A percentile compares a stretch with the other conserved stretches of the same genome.
phyloP scores from a whole-genome alignment of 2,888 invertebrate genomes.

The Lasioglossum oenotherae region DNA sequence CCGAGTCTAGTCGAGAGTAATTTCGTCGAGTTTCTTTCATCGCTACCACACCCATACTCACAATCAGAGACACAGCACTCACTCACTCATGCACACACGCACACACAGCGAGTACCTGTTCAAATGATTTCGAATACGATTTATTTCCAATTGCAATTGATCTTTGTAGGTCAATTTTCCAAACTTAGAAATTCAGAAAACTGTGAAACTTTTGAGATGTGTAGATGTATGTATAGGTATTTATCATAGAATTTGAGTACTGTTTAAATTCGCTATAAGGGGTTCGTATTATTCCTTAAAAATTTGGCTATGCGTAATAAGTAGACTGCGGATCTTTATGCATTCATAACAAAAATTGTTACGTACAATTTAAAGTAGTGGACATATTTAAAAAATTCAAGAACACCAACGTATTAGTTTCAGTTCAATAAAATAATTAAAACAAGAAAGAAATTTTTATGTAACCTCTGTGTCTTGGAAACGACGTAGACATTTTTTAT shows the following conservation, averaged over 20 bases:
- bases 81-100: not conserved
- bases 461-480: no score
- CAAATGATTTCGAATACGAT: constrained; percentile 54
- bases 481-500: no score
- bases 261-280: not conserved
- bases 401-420: no score
- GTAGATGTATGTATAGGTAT: not conserved
- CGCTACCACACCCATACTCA: constrained; percentile 27
- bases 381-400: no score
- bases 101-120: constrained; percentile 61
- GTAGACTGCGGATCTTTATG: no score
- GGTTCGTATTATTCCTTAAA: not conserved
- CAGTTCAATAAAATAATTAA: no score
- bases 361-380: no score
- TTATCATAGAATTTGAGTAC: not conserved
- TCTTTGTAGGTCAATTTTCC: not conserved
- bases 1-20: constrained; percentile 59
- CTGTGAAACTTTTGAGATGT: not conserved
- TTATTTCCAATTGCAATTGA: constrained; percentile 34
- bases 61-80: constrained; percentile 15
- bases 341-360: no score
- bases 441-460: no score
- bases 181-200: not conserved
- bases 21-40: constrained; percentile 36
- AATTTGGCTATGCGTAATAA: not conserved